Evolutionary conservation across 2,113 vertebrate genomes (phyloP).

Genomic region (Catharus fuscescens): DNA sequence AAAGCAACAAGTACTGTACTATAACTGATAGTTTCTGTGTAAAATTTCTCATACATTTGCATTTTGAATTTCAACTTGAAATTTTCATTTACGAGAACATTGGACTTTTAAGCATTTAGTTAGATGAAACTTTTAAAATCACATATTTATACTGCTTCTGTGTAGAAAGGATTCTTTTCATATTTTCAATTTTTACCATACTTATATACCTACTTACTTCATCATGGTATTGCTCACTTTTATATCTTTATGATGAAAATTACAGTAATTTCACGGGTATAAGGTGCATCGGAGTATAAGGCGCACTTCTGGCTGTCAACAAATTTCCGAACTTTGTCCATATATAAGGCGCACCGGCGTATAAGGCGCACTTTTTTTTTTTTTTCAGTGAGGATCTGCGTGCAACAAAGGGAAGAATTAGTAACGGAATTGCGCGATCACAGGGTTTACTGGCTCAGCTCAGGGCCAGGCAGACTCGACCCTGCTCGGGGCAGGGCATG

Average conservation of each 20-base stretch:
- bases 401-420: too few relatives aligned
- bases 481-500: too few relatives aligned
- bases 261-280: too few relatives aligned
- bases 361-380: too few relatives aligned
- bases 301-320: too few relatives aligned
- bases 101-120: neutral
- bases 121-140: neutral
- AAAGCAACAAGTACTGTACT: neutral
- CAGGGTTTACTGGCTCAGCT: too few relatives aligned
- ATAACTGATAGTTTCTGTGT: conserved; percentile 3
- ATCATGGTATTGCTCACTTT: neutral
- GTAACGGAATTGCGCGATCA: too few relatives aligned
- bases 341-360: too few relatives aligned
- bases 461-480: too few relatives aligned
- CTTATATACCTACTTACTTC: neutral
- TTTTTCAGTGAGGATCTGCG: too few relatives aligned
- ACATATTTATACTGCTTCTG: neutral
- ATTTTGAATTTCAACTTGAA: neutral
- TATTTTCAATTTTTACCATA: neutral
- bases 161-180: neutral
- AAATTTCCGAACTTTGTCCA: too few relatives aligned
- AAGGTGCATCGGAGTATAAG: too few relatives aligned
- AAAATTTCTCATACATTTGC: neutral
- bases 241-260: neutral
- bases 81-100: neutral